These are phyloP conservation scores for Hydriomena furcata DNA, from an alignment of 2,888 invertebrate genomes.

Conservation along the genomic window DNA sequence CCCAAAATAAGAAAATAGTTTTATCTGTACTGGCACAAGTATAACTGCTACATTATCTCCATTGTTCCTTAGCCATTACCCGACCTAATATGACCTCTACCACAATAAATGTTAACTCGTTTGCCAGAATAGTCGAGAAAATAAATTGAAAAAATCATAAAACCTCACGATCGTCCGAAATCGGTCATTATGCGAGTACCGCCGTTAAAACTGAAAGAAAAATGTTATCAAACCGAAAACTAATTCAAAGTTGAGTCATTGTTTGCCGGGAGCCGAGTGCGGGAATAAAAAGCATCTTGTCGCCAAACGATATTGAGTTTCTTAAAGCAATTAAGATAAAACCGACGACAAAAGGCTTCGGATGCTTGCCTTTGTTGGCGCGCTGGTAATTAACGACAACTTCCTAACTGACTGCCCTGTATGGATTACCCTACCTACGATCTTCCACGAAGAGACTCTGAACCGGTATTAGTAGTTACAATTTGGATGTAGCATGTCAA, in stretches of 20 bases:
- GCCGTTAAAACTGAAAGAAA: constrained; percentile 53
- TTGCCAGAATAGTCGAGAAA: constrained; percentile 31
- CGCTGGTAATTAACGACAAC: constrained; percentile 60
- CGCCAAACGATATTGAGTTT: constrained; percentile 79
- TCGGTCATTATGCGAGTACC: constrained; percentile 55
- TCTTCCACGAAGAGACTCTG: constrained; percentile 2
- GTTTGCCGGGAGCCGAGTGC: constrained; percentile 45
- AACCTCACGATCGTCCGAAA: constrained; percentile 56
- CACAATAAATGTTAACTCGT: constrained; percentile 35
- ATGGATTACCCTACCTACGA: constrained; percentile 28
- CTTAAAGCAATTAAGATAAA: constrained; percentile 81
- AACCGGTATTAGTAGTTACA: constrained; percentile 3
- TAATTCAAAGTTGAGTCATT: constrained; percentile 78
- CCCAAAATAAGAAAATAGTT: constrained; percentile 23
- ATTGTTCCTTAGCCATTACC: constrained; percentile 27
- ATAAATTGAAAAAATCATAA: constrained; percentile 53
- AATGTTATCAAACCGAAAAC: constrained; percentile 72
- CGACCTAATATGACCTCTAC: constrained; percentile 32
- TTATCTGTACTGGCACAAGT: constrained; percentile 18
- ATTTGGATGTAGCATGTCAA: background rate
- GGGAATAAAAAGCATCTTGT: constrained; percentile 71
- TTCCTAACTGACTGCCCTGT: constrained; percentile 54
- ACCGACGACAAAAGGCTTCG: constrained; percentile 61
- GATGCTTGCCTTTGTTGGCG: constrained; percentile 34
- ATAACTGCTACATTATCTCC: constrained; percentile 29